Evolutionary conservation across 2,888 invertebrate species (phyloP).

Genomic region (Silvanus unidentatus): DNA sequence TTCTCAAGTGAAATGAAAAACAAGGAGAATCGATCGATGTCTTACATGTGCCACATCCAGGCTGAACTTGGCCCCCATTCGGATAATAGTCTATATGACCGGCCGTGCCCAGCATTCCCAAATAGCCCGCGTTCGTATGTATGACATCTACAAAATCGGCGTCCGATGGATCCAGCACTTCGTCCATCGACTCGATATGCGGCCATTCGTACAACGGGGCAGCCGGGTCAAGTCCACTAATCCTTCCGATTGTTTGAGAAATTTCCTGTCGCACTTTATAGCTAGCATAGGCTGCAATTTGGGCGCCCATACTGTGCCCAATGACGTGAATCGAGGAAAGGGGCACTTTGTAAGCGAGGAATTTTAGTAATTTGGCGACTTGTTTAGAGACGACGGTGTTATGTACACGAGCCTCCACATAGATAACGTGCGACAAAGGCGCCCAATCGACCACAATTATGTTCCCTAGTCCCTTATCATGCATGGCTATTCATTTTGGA

Average conservation of each 20-base stretch:
- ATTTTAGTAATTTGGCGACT: conserved; percentile 38
- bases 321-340: conserved; percentile 44
- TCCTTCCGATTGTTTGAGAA: conserved; percentile 39
- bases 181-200: conserved; percentile 31
- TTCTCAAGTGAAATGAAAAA: too few species aligned
- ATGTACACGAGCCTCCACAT: conserved; percentile 47
- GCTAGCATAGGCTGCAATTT: conserved; percentile 48
- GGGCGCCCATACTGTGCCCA: conserved; percentile 53
- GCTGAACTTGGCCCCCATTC: conserved; percentile 55
- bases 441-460: conserved; percentile 54
- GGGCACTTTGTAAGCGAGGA: conserved; percentile 23
- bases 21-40: too few species aligned
- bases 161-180: conserved; percentile 47
- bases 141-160: conserved; percentile 52
- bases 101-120: conserved; percentile 43
- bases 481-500: conserved; percentile 29
- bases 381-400: conserved; percentile 45
- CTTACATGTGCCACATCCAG: conserved; percentile 48
- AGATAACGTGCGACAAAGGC: conserved; percentile 47
- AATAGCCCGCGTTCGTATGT: conserved; percentile 51
- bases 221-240: conserved; percentile 52
- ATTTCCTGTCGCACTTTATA: conserved; percentile 33
- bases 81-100: conserved; percentile 57
- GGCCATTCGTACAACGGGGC: conserved; percentile 48
- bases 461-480: conserved; percentile 38